A percentile compares a stretch with the other conserved stretches of the same genome.
phyloP scores from a whole-genome alignment of 2,888 invertebrate genomes.

The Cataglyphis cursor region DNA sequence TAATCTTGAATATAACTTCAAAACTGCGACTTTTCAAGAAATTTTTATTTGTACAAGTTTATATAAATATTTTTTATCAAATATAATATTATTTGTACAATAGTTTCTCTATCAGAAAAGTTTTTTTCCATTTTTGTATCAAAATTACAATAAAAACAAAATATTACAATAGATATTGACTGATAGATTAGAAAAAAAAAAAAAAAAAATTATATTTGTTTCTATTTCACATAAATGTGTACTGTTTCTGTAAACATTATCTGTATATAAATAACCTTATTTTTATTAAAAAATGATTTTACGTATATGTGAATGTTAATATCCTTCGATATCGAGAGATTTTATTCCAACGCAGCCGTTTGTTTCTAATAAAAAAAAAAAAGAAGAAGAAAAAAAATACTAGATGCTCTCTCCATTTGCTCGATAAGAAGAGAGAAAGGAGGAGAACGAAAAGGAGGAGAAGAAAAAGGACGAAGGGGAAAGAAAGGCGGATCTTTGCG shows the following conservation, averaged over 20 bases:
- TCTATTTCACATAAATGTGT: not conserved
- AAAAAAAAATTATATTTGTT: not conserved
- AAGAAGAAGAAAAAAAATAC: not conserved
- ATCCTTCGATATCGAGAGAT: not conserved
- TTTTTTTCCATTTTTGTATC: not conserved
- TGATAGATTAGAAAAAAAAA: not conserved
- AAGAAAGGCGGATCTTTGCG: slow-evolving; percentile 67
- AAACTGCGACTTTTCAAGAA: not conserved
- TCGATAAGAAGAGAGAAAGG: not conserved
- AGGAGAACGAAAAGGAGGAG: not conserved
- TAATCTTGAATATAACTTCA: not conserved
- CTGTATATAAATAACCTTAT: not conserved
- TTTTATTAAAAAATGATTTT: not conserved
- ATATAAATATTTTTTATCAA: not conserved
- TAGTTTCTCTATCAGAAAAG: not conserved
- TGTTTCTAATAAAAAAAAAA: slow-evolving; percentile 3
- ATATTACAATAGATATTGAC: not conserved
- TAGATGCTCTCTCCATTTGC: not conserved
- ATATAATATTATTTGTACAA: not conserved
- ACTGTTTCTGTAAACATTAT: not conserved
- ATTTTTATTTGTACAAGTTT: not conserved
- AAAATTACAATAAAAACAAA: not conserved
- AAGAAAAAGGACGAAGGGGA: slow-evolving; percentile 64
- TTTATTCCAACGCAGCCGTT: not conserved
- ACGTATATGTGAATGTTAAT: not conserved